Evolutionary conservation across 1,140 invertebrate genomes (phyloP), one percentile per base, ranked within the genome.

Genomic region (Brachionus sp.): DNA sequence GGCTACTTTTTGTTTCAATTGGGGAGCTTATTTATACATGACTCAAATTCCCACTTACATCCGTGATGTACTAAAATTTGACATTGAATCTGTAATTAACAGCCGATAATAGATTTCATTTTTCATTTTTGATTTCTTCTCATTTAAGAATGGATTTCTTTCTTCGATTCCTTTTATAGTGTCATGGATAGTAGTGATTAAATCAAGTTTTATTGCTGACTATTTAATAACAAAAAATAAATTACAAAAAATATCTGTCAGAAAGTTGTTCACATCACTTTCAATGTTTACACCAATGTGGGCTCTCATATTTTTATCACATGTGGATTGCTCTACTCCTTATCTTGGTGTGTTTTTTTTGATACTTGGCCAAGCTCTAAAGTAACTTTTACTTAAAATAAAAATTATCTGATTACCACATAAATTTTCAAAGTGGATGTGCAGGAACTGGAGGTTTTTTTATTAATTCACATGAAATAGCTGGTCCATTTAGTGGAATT

Each of bases 11-110:
- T 80, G 77, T 66, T 42, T 62, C 35, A 37, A 80, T 25, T 80
- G 50, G 50, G 77, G 77, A 29, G 35, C 12, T 13, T 82, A 82
- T 50, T 12, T 84, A 95, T 95, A 0, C 6, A 85, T 89, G 4
- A 89, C 88, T 7, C 87, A 87, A 82, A 88, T 89, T 39, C 89
- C 89, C 19, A 88, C 86, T 7, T 89, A 88, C 85, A 86, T 89
- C 84, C 88, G 85, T 39, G 88, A 89, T 82, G 88, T 89, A 1
- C 86, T 89, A 9, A 85, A 87, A 77, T 87, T 89, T 73, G 86
- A 89, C 78, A 88, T 89, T 29, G 83, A 86, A 7, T 84, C 87
- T n/a, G 88, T 89, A 84, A 88, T 86, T 50, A 35, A 6, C 23
- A n/a, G 16, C 5, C 16, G 5, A 66, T 37, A 35, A 35, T 39